Evolutionary conservation across 2,888 invertebrate species (phyloP), one percentile per base, ranked within the genome.

Genomic region (Sialis fuliginosa): DNA sequence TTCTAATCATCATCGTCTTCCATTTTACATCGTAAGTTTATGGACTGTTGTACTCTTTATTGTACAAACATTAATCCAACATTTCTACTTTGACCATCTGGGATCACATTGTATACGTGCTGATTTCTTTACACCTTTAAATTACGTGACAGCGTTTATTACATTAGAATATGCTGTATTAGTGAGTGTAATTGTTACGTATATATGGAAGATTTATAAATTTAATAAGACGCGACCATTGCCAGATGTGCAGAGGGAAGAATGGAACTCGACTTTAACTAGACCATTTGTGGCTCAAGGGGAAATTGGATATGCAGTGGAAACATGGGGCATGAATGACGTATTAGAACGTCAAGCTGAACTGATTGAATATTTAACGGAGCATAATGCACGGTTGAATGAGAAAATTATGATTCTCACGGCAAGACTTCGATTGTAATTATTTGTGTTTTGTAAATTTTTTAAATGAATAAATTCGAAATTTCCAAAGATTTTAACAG

Each of bases 281-380:
- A 65, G 68, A 40, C 69, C 72, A 48, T 67, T 62, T 39, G 68
- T 68, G 50, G 60, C 64, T 6, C 67, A 67, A 49, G 63, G 62
- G 6, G 73, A 72, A 62, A 63, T 73, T 35, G 72, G 73, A 7
- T 71, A 66, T 50, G 60, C 62, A 49, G 59, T 62, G 42, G 50
- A 59, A 48, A 72, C 72, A 8, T 70, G 69, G 48, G 69, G 68
- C 55, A 64, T 70, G 6, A 65, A 69, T 13, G 79, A 79, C 49
- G 66, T 81, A 45, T 63, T 81, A 42, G 78, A 81, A 56, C 78
- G 78, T 59, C 81, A 81, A 67, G 80, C 81, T 31, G 81, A 81
- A 62, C 65, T 81, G 6, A 81, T 82, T 52, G 68, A 72, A 56
- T 79, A 79, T 57, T 63, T 81, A 48, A 72, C 72, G 52, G 80